Conservation (phyloP, 2,797 vertebrate species). For the Notolabrus celidotus region DNA sequence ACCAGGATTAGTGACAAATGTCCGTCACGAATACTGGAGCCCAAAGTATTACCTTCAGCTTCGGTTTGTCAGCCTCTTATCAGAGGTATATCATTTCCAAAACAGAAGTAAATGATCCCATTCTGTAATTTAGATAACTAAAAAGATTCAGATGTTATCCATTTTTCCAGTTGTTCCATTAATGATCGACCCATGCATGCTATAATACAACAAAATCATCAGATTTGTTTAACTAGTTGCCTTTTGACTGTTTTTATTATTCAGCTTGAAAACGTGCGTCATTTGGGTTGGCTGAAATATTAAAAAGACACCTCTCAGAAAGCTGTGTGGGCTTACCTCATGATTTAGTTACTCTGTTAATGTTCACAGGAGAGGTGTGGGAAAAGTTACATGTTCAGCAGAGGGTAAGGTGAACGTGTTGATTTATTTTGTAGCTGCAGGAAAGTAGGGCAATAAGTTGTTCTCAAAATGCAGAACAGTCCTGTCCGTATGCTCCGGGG, state of each 20-base stretch:
- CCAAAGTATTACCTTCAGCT: too few species aligned
- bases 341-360: neutral
- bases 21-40: too few species aligned
- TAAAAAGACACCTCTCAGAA: neutral
- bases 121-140: neutral
- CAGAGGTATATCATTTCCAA: too few species aligned
- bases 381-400: neutral
- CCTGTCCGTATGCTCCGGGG: neutral
- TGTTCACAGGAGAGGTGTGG: neutral
- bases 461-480: conserved; percentile 1
- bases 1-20: too few species aligned
- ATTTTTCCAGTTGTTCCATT: too few species aligned
- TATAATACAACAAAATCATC: too few species aligned
- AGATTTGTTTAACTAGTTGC: neutral
- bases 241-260: neutral
- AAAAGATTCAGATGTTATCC: too few species aligned
- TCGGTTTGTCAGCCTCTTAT: too few species aligned
- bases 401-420: neutral
- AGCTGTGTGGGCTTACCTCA: neutral
- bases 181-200: too few species aligned
- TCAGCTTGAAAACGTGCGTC: neutral
- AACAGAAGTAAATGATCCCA: too few species aligned
- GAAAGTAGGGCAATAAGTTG: neutral
- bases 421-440: conserved; percentile 2
- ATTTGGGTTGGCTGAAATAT: neutral